These are phyloP conservation scores for Oreochromis spilurus DNA, from an alignment of 2,113 vertebrate species.

Conservation along the genomic window DNA sequence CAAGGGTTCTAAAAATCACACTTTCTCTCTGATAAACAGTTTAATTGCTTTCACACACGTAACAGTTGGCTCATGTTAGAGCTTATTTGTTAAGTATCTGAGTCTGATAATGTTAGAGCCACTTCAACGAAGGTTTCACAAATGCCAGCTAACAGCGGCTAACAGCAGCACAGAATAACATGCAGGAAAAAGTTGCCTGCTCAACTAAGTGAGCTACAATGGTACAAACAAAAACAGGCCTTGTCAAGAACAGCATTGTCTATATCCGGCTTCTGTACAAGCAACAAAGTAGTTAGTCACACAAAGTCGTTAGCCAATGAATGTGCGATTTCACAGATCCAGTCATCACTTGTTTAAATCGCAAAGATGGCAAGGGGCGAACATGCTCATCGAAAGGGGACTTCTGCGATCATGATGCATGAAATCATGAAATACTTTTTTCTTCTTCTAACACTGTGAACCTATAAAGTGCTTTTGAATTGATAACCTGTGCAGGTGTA, in stretches of 20 bases:
- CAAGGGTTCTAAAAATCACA: background rate
- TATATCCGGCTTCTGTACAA: background rate
- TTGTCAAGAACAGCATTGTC: accelerated
- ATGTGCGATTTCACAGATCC: background rate
- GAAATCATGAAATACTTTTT: accelerated
- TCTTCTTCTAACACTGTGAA: background rate
- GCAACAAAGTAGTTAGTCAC: background rate
- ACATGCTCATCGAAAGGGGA: accelerated
- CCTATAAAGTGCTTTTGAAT: background rate
- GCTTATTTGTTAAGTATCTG: accelerated
- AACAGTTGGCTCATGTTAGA: background rate
- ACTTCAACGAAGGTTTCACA: accelerated
- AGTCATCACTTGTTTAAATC: background rate
- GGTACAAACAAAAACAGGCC: background rate
- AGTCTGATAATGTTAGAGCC: background rate
- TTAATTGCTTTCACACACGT: background rate
- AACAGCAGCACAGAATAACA: background rate
- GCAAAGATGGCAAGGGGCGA: accelerated
- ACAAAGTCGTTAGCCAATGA: background rate
- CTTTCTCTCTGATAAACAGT: background rate
- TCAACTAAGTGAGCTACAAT: background rate
- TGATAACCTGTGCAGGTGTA: background rate
- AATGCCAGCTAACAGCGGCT: background rate
- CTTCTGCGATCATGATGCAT: accelerated
- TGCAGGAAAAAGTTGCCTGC: background rate